phyloP scores from a whole-genome alignment of 2,113 vertebrate species.

The Fukomys damarensis region DNA sequence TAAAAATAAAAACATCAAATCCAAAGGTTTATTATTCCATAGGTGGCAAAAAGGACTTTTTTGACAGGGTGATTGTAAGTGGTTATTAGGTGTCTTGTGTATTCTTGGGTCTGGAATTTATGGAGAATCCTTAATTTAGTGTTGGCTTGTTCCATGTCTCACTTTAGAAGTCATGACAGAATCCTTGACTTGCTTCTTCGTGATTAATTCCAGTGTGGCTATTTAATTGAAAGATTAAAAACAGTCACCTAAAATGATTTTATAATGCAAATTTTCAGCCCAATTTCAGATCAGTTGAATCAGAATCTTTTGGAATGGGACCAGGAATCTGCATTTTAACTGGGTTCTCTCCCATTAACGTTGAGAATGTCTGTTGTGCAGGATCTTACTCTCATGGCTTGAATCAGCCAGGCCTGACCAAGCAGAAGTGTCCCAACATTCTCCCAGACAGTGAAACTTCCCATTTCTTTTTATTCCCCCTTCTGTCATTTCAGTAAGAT shows the following conservation, averaged over 20 bases:
- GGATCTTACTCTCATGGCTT: not conserved
- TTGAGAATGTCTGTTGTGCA: not conserved
- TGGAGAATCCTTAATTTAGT: not conserved
- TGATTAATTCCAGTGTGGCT: not conserved
- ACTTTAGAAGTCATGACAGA: not conserved
- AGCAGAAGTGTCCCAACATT: not conserved
- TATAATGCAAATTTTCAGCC: not conserved
- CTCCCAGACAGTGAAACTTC: not conserved
- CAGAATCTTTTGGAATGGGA: not conserved
- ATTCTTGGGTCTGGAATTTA: not conserved
- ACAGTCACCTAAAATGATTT: constrained; percentile 3
- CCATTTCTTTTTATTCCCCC: not conserved
- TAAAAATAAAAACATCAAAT: not conserved
- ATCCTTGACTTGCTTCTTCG: not conserved
- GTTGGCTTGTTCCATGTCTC: not conserved
- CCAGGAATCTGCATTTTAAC: constrained; percentile 5
- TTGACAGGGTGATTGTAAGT: not conserved
- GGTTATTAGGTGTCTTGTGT: not conserved
- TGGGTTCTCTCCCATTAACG: not conserved
- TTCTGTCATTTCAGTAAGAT: not conserved
- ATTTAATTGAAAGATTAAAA: not conserved
- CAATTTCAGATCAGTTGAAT: not conserved
- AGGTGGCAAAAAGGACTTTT: not conserved
- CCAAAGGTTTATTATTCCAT: not conserved
- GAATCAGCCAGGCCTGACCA: not conserved